Conservation (phyloP, 2,113 vertebrate genomes). For the Ancistrus triradiatus region DNA sequence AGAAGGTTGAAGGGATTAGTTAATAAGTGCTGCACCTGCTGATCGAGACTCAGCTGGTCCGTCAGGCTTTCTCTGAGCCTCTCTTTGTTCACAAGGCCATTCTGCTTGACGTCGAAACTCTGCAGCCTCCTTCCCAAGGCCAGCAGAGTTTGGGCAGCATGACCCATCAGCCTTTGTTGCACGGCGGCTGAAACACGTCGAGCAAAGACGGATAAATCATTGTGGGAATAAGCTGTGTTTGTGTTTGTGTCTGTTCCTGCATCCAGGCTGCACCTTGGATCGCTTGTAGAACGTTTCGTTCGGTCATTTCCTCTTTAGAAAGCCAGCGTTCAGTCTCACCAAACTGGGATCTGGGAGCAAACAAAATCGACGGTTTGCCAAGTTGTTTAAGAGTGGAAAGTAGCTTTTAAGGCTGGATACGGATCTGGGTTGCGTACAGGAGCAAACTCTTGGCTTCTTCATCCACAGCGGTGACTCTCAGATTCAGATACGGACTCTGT, state of each 20-base stretch:
- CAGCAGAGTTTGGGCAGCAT: slow-evolving; percentile 15
- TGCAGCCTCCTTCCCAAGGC: slow-evolving; percentile 28
- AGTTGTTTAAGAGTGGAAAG: background rate
- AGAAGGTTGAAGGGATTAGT: too few species aligned
- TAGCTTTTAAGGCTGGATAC: background rate
- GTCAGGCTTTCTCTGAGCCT: slow-evolving; percentile 21
- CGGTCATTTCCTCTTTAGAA: slow-evolving; percentile 25
- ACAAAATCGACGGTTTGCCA: background rate
- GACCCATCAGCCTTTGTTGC: slow-evolving; percentile 10
- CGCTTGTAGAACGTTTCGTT: slow-evolving; percentile 16
- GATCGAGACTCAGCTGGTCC: slow-evolving; percentile 11
- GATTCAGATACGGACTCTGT: slow-evolving; percentile 59
- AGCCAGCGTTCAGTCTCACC: slow-evolving; percentile 13
- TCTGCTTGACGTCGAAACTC: slow-evolving; percentile 15
- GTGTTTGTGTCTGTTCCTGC: background rate
- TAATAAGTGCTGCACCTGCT: slow-evolving; percentile 31
- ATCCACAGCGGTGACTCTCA: slow-evolving; percentile 72
- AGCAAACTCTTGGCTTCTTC: slow-evolving; percentile 61
- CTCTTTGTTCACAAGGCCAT: slow-evolving; percentile 19
- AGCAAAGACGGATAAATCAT: background rate
- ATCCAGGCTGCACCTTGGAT: slow-evolving; percentile 29
- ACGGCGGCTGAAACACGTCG: slow-evolving; percentile 27
- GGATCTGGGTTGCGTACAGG: slow-evolving; percentile 59
- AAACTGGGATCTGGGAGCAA: slow-evolving; percentile 21
- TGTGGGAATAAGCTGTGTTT: background rate